Conservation (phyloP, 1,140 invertebrate genomes). For the Stegodyphus dumicola region DNA sequence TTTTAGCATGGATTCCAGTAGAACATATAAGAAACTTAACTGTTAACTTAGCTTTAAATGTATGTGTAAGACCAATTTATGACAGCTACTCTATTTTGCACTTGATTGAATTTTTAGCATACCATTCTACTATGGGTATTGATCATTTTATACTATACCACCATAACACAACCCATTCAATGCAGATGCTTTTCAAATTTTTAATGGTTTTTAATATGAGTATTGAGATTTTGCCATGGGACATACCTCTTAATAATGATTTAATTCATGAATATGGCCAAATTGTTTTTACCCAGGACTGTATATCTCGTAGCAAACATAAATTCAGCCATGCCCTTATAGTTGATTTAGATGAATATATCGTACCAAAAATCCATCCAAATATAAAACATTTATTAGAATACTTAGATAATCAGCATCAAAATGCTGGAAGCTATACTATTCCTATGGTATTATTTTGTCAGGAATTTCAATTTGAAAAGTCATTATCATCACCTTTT, state of each 20-base stretch:
- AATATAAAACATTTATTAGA: constrained; percentile 10
- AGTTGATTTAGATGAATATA: constrained; percentile 53
- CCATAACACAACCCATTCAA: constrained; percentile 28
- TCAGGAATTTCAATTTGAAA: constrained; percentile 25
- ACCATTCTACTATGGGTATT: constrained; percentile 40
- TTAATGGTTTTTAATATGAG: constrained; percentile 8
- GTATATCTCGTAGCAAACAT: constrained; percentile 29
- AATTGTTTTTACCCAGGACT: constrained; percentile 51
- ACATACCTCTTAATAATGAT: constrained; percentile 29
- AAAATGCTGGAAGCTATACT: constrained; percentile 35
- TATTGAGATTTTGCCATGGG: constrained; percentile 21
- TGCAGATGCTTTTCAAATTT: constrained; percentile 11
- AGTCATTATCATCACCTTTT: background rate
- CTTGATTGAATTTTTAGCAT: constrained; percentile 39
- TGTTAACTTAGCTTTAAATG: background rate
- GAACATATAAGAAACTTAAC: background rate
- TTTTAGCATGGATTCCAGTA: background rate
- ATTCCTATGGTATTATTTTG: constrained; percentile 50
- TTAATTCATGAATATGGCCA: constrained; percentile 55
- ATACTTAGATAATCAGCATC: constrained; percentile 25
- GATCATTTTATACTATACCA: constrained; percentile 45
- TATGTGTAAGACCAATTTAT: constrained; percentile 52
- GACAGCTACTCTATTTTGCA: background rate
- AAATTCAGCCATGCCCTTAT: constrained; percentile 34
- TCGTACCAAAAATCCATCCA: constrained; percentile 33